Evolutionary conservation across 2,888 invertebrate genomes (phyloP), one percentile per base, ranked within the genome.

Genomic region (Homarus gammarus): DNA sequence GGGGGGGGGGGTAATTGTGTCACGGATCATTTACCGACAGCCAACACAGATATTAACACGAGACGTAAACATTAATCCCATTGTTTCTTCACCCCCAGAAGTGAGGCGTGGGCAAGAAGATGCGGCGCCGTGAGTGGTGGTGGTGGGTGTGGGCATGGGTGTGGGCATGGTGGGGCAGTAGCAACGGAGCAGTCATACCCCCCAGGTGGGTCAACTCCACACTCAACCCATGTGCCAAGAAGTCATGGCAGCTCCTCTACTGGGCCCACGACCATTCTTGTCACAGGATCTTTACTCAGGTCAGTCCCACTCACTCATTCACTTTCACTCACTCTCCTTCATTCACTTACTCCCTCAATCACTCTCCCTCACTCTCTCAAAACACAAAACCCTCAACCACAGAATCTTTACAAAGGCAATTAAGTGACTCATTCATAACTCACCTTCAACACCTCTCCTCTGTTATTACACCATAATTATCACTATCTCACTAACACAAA

Each of bases 191-290:
- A 22, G 96, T 97, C 91, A 95, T 97, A 92, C 96, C 97, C 56
- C 97, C 97, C 0, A 97, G 97, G 15, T 97, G 97, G 97, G 97
- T 97, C 82, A 96, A 97, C 93, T 96, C 97, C 0, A 95, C 95
- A 92, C 95, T 95, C 93, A 97, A 97, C 94, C 97, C 97, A 0
- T 97, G 97, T 93, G 97, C 97, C 3, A 94, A 95, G 2, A 96
- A 96, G 93, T 97, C 97, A 77, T 97, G 97, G 97, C 97, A 97
- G 93, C 95, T 97, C 93, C 95, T 97, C 86, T 97, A 96, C 94
- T 97, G 97, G 97, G 96, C 97, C 12, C 95, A 95, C 0, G 96
- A 97, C 93, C 96, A 96, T 91, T 96, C 96, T 94, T 97, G 97
- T 94, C 97, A 97, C 94, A 97, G 96, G 93, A 97, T 97, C 94